Evolutionary conservation across 2,888 invertebrate species (phyloP), one percentile per base, ranked within the genome.

Genomic region (Lottia scabra): DNA sequence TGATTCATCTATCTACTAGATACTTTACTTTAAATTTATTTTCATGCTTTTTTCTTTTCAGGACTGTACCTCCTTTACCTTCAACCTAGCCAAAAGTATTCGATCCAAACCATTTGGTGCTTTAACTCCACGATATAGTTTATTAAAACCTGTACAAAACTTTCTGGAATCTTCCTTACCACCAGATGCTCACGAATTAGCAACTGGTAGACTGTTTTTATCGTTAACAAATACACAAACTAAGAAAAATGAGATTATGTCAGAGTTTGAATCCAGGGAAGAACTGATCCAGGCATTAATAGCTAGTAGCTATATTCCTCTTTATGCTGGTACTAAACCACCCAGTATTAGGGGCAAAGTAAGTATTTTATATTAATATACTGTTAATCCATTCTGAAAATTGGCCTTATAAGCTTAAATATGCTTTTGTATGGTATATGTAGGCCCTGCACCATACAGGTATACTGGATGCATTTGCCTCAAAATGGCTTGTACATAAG

Each of bases 71-170:
- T 95, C 94, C 81, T 96, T 97, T 90, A 94, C 97, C 64, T 92
- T 98, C 46, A 92, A 94, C 77, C 93, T 98, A 67, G 96, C 97
- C 0, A 93, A 94, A 16, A 95, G 96, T 89, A 97, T 98, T 0
- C 92, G 98, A 77, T 93, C 94, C 30, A 82, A 79, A 74, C 94
- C 96, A 0, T 91, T 99, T 38, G 99, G 99, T 0, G 97, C 98
- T 0, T 95, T 99, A 87, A 97, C 96, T 87, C 99, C 99, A 1
- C 95, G 96, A 0, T 98, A 98, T 90, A 96, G 96, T 89, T 94
- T 99, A 75, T 95, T 97, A 87, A 94, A 94, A 80, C 93, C 96
- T 63, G 92, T 99, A 6, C 91, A 95, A 65, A 95, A 95, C 84
- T 95, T 96, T 74, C 92, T 99, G 83, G 93, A 94, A 93, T 90